Evolutionary conservation across 2,888 invertebrate species (phyloP).

Genomic region (Trichopria drosophilae): DNA sequence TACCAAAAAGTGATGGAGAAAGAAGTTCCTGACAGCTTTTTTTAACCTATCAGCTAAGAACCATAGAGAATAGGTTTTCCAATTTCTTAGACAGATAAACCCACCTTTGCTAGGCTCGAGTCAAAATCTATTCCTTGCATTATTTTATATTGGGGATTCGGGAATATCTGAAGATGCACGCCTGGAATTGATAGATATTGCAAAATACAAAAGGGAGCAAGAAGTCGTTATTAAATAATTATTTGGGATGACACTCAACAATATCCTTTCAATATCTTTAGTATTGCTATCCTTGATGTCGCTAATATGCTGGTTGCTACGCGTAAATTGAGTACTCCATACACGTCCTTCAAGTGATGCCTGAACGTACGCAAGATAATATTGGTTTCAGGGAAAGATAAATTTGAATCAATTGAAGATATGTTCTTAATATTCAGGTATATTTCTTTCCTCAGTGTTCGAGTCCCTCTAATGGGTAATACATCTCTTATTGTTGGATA

Average conservation of each 20-base stretch:
- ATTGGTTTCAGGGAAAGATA: no score
- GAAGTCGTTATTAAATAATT: constrained; percentile 56
- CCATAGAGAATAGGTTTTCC: no score
- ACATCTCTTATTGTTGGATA: no score
- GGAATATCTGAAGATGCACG: constrained; percentile 34
- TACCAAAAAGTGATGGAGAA: no score
- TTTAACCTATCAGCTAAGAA: no score
- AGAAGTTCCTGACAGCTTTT: no score
- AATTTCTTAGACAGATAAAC: no score
- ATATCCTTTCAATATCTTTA: constrained; percentile 54
- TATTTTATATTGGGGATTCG: constrained; percentile 38
- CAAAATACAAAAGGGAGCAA: constrained; percentile 58
- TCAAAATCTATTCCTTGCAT: not conserved
- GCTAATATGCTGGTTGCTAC: constrained; percentile 59
- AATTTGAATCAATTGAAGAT: no score
- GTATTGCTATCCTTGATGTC: constrained; percentile 55
- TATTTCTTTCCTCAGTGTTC: no score
- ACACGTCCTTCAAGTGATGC: constrained; percentile 57
- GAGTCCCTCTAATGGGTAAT: no score
- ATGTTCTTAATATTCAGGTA: no score
- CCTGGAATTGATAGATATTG: constrained; percentile 57
- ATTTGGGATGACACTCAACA: constrained; percentile 49
- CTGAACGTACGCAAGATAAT: constrained; percentile 58
- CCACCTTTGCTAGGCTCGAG: no score
- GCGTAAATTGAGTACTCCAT: constrained; percentile 58